Evolutionary conservation across 1,140 invertebrate genomes (phyloP), one percentile per base, ranked within the genome.

Genomic region (Ctenoplectra terminalis): DNA sequence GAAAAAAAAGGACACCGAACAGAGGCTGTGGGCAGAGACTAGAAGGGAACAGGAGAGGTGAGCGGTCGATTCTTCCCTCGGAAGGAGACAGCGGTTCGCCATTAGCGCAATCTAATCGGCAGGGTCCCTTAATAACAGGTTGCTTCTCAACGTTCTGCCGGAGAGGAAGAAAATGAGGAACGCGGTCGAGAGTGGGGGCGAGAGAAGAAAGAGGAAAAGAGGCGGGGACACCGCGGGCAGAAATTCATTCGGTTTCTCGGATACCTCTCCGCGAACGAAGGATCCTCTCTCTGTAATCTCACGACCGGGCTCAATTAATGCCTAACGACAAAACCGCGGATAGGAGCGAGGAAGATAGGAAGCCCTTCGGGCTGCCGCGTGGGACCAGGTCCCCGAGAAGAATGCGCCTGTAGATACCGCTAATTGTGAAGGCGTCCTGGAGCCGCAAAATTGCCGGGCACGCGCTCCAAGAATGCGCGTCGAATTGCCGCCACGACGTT

Each of bases 41-140:
- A n/a, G n/a, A n/a, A n/a, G n/a, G n/a, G n/a, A n/a, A n/a, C n/a
- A n/a, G n/a, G n/a, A 81, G 72, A 72, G 60, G 79, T 9, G 67
- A 70, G 72, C 23, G 67, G 73, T 64, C 69, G 82, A 84, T 86
- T 82, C 82, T 86, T 84, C 69, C 56, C 72, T 34, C 54, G 50
- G 54, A 54, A 83, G 58, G 80, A 90, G 85, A 88, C 87, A 88
- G 84, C 87, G 87, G 87, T 88, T 88, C 87, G 87, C 87, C 87
- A 88, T 88, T 88, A 88, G 84, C 87, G 84, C 87, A 88, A 88
- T 88, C 87, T 88, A 88, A 88, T 88, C 87, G 87, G 74, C 84
- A 61, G 77, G 87, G 84, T 88, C 84, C 87, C 87, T 88, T 88
- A 88, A 88, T 88, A 88, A 88, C 87, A 88, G 87, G 87, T 88